Base-by-base conservation (phyloP, 2,797 vertebrate species). In the Nasua narica region DNA sequence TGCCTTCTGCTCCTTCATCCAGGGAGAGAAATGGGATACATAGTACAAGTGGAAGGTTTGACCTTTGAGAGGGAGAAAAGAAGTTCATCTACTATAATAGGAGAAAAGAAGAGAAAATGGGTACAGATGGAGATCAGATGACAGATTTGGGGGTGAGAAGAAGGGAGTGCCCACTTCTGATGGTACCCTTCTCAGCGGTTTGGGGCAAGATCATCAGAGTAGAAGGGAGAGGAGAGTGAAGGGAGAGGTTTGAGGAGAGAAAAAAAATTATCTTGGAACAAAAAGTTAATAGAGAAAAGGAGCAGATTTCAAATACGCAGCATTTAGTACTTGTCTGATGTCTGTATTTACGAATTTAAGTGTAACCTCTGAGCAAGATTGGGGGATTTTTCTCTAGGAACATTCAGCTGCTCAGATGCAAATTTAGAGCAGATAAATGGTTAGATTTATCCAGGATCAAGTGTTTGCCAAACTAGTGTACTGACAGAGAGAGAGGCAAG, bases 271-370 rank as follows among this genome's bases (percentile, higher is more conserved):
- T 93, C 40, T 50, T 94, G 29, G 37, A 79, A 54, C 85, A 46
- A 35, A 96, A 76, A 27, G 21, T 77, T 82, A 77, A 40, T 72
- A 90, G 40, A 83, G 18, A 83, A 91, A 90, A 70, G 46, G 52
- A 56, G 40, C 70, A 69, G 29, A 56, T 94, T 96, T 97, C 62
- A 92, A 69, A 97, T 13, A 92, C 60, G 37, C 21, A 94, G 18
- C 40, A 83, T 92, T 96, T 90, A 92, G 69, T 95, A 84, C 56
- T n/a, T 90, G 37, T 69, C 90, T 93, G 40, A 94, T 27, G 46
- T 96, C 88, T 94, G 65, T 97, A 77, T 72, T 84, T 10, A 76
- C 85, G 65, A 95, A 92, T 93, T 90, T 90, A 92, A 94, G 65
- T 48, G 14, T 25, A 92, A 35, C 21, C 5, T 77, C 21, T 88